phyloP scores from a whole-genome alignment of 2,888 invertebrate genomes.

The Pheosia tremula region DNA sequence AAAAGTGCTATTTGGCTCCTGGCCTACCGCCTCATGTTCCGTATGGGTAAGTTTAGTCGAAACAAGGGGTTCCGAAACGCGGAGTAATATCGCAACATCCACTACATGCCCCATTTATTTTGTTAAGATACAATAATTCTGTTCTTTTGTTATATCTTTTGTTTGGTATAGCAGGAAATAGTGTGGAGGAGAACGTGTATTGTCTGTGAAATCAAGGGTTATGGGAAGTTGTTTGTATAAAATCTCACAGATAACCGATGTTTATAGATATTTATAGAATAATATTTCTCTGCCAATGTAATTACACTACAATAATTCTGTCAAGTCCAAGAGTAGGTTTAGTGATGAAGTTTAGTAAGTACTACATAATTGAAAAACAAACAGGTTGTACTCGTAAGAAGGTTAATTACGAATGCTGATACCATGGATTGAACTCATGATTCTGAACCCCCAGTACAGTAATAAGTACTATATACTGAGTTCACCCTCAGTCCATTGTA shows the following conservation, averaged over 20 bases:
- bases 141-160: constrained; percentile 42
- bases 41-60: constrained; percentile 49
- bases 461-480: too few species aligned
- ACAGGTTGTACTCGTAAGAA: too few species aligned
- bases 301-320: too few species aligned
- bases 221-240: not conserved
- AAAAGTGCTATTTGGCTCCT: constrained; percentile 38
- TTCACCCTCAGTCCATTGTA: too few species aligned
- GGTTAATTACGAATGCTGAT: too few species aligned
- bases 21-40: constrained; percentile 42
- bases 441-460: too few species aligned
- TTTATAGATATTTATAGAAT: too few species aligned
- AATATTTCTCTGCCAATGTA: too few species aligned
- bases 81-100: constrained; percentile 48
- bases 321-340: too few species aligned
- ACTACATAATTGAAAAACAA: too few species aligned
- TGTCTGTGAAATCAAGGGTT: constrained; percentile 1
- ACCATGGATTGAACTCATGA: too few species aligned
- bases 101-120: constrained; percentile 62
- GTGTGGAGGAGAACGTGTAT: not conserved
- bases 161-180: constrained; percentile 24
- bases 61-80: constrained; percentile 44
- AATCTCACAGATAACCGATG: not conserved
- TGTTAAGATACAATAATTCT: constrained; percentile 65
- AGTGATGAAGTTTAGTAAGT: too few species aligned